Conservation (phyloP, 2,797 vertebrate species). For the Liasis olivaceus region DNA sequence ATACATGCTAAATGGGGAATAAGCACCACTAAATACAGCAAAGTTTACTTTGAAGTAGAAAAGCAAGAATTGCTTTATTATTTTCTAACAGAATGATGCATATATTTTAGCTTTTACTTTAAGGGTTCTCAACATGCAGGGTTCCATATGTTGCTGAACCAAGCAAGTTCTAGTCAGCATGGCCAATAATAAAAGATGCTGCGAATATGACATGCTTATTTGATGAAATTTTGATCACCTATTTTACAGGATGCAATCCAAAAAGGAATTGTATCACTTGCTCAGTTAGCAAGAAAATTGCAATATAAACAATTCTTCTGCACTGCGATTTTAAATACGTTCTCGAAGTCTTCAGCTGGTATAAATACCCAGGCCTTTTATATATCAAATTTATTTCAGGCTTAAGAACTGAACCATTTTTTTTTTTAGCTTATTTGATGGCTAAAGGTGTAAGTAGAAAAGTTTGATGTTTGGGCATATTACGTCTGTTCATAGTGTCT, state of each 20-base stretch:
- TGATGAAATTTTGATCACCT: slow-evolving; percentile 44
- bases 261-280: slow-evolving; percentile 44
- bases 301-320: slow-evolving; percentile 59
- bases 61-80: neutral
- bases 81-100: neutral
- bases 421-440: slow-evolving; percentile 52
- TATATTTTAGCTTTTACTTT: neutral
- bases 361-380: slow-evolving; percentile 60
- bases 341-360: slow-evolving; percentile 59
- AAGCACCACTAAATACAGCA: neutral
- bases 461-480: neutral
- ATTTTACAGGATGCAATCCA: slow-evolving; percentile 11
- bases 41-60: neutral
- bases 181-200: slow-evolving; percentile 39
- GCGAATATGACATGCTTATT: slow-evolving; percentile 26
- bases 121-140: neutral
- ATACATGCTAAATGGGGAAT: neutral
- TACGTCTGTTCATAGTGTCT: neutral
- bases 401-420: slow-evolving; percentile 45
- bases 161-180: neutral
- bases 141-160: neutral
- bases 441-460: slow-evolving; percentile 10
- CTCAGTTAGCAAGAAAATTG: slow-evolving; percentile 42
- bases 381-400: slow-evolving; percentile 49
- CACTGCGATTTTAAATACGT: slow-evolving; percentile 66